Evolutionary conservation across 2,113 vertebrate genomes (phyloP).

Genomic region (Melanocharis versteri): DNA sequence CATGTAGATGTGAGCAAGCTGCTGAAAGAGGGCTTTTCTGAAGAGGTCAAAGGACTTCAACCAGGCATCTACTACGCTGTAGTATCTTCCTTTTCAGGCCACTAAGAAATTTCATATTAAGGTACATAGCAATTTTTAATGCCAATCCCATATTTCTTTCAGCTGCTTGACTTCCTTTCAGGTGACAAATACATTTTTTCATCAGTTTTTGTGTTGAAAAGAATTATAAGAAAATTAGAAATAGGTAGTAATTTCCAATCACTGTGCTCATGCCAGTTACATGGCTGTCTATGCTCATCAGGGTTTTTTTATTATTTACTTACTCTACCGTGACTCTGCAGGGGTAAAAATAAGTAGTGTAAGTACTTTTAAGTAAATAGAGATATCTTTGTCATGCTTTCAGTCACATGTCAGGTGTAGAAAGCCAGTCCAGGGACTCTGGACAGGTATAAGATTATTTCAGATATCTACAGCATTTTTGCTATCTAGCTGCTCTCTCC

Average conservation of each 20-base stretch:
- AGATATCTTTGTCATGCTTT: neutral
- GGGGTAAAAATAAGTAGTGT: neutral
- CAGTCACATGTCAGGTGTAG: neutral
- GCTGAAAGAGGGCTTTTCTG: neutral
- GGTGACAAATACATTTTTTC: neutral
- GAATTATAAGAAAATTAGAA: neutral
- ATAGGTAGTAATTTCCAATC: neutral
- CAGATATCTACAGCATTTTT: neutral
- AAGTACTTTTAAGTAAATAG: neutral
- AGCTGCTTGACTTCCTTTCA: neutral
- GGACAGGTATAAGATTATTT: neutral
- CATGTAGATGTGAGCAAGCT: neutral
- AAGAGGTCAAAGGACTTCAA: neutral
- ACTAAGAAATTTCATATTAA: neutral
- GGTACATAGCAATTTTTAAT: neutral
- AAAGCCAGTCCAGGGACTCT: neutral
- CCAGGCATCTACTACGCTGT: rapidly evolving
- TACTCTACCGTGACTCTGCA: neutral
- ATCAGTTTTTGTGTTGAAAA: neutral
- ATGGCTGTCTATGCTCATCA: neutral
- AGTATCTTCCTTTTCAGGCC: neutral
- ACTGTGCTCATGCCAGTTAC: rapidly evolving
- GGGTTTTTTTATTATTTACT: neutral
- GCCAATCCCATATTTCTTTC: neutral
- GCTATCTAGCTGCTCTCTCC: neutral